Evolutionary conservation across 2,797 vertebrate genomes (phyloP), one percentile per base, ranked within the genome.

Genomic region (Gallinago stenura): DNA sequence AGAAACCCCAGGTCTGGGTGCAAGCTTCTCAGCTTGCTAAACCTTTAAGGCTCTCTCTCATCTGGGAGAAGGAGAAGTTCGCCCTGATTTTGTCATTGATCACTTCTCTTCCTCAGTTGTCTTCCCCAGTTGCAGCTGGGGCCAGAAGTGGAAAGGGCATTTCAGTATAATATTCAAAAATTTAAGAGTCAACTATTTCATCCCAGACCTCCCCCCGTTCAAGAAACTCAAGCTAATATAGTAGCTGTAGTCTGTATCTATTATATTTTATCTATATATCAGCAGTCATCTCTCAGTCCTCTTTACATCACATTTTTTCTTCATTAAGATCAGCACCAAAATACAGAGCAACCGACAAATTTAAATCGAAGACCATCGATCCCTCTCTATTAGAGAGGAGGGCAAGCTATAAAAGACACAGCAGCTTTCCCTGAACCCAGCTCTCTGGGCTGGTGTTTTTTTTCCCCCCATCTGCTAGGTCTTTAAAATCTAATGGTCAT

Each of bases 401-500:
- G 37, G 22, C 22, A 50, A 81, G 58, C 33, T 87, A 61, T 71
- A 56, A 95, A 94, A 85, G 58, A 50, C 72, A 72, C 15, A 87
- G 54, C 61, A 91, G 53, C 19, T 57, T 92, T 54, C 56, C 43
- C 84, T 50, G 45, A 86, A 68, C 25, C 22, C 28, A 53, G 35
- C 43, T 53, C 57, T 39, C 48, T 41, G 28, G 6, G 1, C 37
- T 3, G 33, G 33, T 33, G 33, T 15, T 46, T 39, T 39, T 41
- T 82, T n/a, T 2, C 0, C 3, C 15, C 54, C 85, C 89, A 91
- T 95, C 94, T 94, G 76, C 76, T 92, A 83, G 65, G 82, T 78
- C 89, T 97, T 95, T 93, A 95, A 94, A 87, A 86, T 64, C 89
- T 87, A 95, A 93, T 94, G 93, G 91, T 94, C 94, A 96, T 81